Conservation (phyloP, 2,888 invertebrate genomes). For the Eupeodes latifasciatus region DNA sequence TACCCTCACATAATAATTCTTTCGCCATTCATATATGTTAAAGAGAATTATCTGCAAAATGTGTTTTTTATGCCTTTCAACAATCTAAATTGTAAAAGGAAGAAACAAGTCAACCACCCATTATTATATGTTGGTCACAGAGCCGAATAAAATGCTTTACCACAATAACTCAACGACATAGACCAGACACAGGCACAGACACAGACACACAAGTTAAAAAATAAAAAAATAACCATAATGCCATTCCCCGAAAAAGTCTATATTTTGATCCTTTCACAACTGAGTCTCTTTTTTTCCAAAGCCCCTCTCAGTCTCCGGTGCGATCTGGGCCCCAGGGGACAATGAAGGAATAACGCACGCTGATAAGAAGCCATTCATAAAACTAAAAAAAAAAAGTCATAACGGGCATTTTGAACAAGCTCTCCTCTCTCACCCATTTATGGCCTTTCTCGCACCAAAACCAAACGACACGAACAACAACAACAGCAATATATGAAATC, state of each 20-base stretch:
- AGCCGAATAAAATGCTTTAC: constrained; percentile 31
- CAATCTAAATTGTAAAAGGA: constrained; percentile 30
- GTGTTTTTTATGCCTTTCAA: constrained; percentile 28
- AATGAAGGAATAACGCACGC: constrained; percentile 26
- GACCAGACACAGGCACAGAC: neutral
- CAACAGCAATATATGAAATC: neutral
- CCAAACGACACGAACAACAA: constrained; percentile 33
- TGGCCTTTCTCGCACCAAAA: constrained; percentile 37
- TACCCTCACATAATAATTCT: constrained; percentile 21
- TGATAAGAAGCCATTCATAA: constrained; percentile 41
- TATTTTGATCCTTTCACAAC: constrained; percentile 23
- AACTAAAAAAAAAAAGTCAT: neutral
- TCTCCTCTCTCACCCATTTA: constrained; percentile 11
- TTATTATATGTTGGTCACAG: constrained; percentile 58
- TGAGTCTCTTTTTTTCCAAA: too few species aligned
- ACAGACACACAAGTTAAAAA: neutral
- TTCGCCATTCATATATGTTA: neutral
- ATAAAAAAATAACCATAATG: neutral
- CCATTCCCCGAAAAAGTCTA: constrained; percentile 16
- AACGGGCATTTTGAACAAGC: constrained; percentile 28
- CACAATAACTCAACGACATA: constrained; percentile 35
- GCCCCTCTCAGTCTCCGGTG: neutral
- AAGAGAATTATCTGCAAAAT: constrained; percentile 28
- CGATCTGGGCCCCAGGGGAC: neutral
- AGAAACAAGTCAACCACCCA: constrained; percentile 26